Evolutionary conservation across 2,797 vertebrate genomes (phyloP).

Genomic region (Acestrorhynchus altus): DNA sequence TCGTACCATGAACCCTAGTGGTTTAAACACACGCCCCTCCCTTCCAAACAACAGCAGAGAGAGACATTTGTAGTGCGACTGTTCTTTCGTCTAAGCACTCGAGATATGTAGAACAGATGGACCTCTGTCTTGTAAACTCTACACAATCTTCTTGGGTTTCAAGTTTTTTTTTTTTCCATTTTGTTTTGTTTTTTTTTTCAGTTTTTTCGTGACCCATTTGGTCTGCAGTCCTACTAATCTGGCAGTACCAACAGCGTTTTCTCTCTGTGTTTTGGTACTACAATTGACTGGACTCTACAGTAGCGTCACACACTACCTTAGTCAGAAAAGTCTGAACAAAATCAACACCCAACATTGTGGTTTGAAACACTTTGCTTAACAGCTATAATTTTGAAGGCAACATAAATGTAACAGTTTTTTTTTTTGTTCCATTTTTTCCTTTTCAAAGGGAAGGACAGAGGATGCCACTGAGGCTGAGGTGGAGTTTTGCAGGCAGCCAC

Average conservation of each 20-base stretch:
- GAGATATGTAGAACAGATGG: slow-evolving; percentile 74
- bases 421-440: slow-evolving; percentile 55
- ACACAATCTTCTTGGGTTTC: slow-evolving; percentile 60
- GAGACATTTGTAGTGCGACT: slow-evolving; percentile 73
- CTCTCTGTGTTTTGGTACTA: slow-evolving; percentile 72
- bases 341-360: slow-evolving; percentile 72
- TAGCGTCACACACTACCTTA: slow-evolving; percentile 75
- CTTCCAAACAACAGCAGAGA: slow-evolving; percentile 67
- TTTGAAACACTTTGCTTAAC: slow-evolving; percentile 77
- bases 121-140: slow-evolving; percentile 77
- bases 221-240: slow-evolving; percentile 72
- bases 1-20: slow-evolving; percentile 63
- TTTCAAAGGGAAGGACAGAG: slow-evolving; percentile 67
- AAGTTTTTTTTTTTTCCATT: slow-evolving; percentile 16
- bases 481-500: slow-evolving; percentile 65
- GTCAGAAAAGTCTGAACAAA: slow-evolving; percentile 77
- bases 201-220: slow-evolving; percentile 61
- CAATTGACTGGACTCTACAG: slow-evolving; percentile 76
- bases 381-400: slow-evolving; percentile 83
- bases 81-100: slow-evolving; percentile 66
- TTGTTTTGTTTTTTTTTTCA: neutral
- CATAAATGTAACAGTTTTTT: slow-evolving; percentile 69
- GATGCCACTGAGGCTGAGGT: slow-evolving; percentile 58
- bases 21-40: slow-evolving; percentile 74
- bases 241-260: slow-evolving; percentile 66